Evolutionary conservation across 2,113 vertebrate species (phyloP).

Genomic region (Erpornis zantholeuca): DNA sequence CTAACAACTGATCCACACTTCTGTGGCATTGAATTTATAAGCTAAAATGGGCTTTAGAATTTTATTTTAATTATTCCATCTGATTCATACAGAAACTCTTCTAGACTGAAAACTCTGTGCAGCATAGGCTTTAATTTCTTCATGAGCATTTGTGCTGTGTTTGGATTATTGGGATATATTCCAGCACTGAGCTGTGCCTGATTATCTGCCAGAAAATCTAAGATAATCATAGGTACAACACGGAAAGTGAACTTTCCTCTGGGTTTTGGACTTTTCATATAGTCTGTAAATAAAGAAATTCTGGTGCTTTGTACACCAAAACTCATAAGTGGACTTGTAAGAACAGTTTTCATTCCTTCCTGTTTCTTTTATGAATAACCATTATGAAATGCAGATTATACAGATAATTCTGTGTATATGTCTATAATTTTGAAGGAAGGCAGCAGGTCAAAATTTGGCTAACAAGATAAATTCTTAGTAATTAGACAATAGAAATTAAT

Average conservation of each 20-base stretch:
- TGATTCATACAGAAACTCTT: background rate
- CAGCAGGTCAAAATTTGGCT: background rate
- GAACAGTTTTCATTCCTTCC: background rate
- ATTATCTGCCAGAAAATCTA: background rate
- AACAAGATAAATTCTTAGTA: background rate
- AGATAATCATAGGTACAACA: background rate
- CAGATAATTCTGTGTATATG: background rate
- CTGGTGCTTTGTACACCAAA: background rate
- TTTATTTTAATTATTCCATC: slow-evolving; percentile 24
- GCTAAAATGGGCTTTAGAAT: background rate
- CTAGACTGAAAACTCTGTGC: background rate
- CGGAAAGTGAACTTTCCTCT: background rate
- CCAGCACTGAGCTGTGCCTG: background rate
- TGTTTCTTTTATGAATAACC: background rate
- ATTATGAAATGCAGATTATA: background rate
- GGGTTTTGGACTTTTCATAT: background rate
- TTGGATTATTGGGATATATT: background rate
- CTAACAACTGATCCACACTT: background rate
- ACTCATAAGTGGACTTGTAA: background rate
- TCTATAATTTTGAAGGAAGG: background rate
- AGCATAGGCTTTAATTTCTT: background rate
- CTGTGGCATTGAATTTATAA: background rate
- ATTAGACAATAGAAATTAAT: background rate
- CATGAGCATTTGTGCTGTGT: background rate
- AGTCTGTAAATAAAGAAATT: background rate